A percentile compares a stretch with the other conserved stretches of the same genome.
phyloP scores from a whole-genome alignment of 2,797 vertebrate species.

The Amazona finschi region DNA sequence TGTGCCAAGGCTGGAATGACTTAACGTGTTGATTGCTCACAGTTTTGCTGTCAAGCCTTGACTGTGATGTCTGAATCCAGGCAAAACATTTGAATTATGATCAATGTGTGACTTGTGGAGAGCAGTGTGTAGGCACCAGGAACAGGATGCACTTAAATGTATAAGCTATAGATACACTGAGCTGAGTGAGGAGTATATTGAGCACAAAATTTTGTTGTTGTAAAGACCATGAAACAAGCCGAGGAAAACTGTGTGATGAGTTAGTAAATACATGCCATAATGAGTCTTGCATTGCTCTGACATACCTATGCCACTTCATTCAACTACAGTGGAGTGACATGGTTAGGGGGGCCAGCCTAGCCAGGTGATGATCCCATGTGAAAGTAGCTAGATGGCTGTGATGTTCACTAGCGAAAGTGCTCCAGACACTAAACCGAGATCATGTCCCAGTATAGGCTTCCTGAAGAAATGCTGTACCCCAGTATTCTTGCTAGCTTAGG shows the following conservation, averaged over 20 bases:
- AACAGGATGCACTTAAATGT: background rate
- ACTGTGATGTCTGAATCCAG: background rate
- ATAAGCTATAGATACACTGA: background rate
- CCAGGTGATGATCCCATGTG: background rate
- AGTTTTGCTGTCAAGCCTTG: conserved; percentile 7
- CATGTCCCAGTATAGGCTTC: background rate
- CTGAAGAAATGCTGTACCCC: background rate
- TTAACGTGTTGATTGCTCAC: conserved; percentile 3
- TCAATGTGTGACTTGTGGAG: background rate
- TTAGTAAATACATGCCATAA: background rate
- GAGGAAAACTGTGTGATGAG: background rate
- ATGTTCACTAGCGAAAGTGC: background rate
- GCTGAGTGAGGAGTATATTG: background rate
- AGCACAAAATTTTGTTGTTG: background rate
- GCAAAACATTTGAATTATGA: background rate
- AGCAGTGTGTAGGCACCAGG: background rate
- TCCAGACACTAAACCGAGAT: background rate
- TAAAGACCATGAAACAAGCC: background rate
- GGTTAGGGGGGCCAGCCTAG: background rate
- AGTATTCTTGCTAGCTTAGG: background rate
- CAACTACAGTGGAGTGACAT: background rate
- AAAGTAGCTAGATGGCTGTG: background rate
- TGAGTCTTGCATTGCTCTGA: background rate
- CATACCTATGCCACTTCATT: accelerated
- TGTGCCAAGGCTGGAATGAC: conserved; percentile 13